Base-by-base conservation (phyloP, 2,888 invertebrate genomes). In the Tenthredo scrophulariae region DNA sequence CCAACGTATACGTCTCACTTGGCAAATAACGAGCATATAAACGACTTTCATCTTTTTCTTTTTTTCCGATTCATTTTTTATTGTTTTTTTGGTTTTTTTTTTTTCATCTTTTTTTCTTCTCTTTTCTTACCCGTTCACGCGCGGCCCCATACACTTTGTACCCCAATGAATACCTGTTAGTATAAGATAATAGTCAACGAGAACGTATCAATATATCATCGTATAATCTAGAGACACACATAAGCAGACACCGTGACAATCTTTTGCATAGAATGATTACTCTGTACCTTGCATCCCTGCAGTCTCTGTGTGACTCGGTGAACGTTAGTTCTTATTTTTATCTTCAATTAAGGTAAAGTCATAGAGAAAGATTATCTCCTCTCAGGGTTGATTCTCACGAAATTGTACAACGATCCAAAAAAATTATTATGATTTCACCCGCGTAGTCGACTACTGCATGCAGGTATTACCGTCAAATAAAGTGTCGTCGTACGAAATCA, bases 1-100 rank as follows among this genome's bases (percentile, higher is more conserved):
- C 54, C 4, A 26, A 15, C 5, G 43, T n/a, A 46, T 40, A 75
- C 79, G 79, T 80, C 58, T 62, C 40, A 80, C 58, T 80, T 22
- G 80, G n/a, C 22, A 80, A 80, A 62, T 62, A 29, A 37, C 62
- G 10, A 80, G 58, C 80, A 46, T 50, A 46, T 46, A 83, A 46
- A 83, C 43, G 67, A 83, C 83, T 70, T 83, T 83, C 83, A 15
- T 67, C 67, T 46, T 46, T 83, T 58, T 83, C 13, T 67, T 43
- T 50, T n/a, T 67, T 67, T 15, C 29, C 0, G 13, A n/a, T 40
- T 40, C 2, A 33, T 33, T 33, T 29, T 29, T 29, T 29, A n/a
- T 29, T 37, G 0, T 37, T 6, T 1, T 0, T 46, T 46, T n/a
- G n/a, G n/a, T 33, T 46, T 29, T 67, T 40, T 15, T 72, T 6